Base-by-base conservation (phyloP, 2,113 vertebrate species). In the Pica pica region DNA sequence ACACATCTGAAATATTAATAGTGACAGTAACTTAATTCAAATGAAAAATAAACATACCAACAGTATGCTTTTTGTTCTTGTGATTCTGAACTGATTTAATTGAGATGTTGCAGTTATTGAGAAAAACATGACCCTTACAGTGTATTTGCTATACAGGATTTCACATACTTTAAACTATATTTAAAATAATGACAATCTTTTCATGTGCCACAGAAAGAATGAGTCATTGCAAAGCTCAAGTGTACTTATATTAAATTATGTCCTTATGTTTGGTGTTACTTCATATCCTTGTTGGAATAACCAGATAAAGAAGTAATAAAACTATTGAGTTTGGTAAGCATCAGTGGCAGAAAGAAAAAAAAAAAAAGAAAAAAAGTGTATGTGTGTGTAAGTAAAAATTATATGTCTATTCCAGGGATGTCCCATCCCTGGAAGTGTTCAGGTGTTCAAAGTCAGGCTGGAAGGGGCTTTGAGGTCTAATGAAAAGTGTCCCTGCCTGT, bases 1-100 rank as follows among this genome's bases (percentile, higher is more conserved):
- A 46, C 5, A 14, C 16, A 3, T 57, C 35, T 95, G 63, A 97
- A 97, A 94, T 93, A 93, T 94, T 97, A 53, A 96, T 90, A 92
- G 9, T 0, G 3, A 76, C 28, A 87, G 52, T 70, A 93, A 70
- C 30, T 91, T 93, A 81, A 91, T 77, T 91, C 47, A 95, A 94
- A 96, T 63, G 10, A 87, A 88, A 93, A 69, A 60, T 42, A 92
- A 88, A 81, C 28, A 35, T 33, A 83, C 47, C 70, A 91, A 74
- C 7, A 50, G 3, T 39, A 24, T 37, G 27, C 2, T 83, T 77
- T 53, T 52, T 87, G 85, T 69, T 67, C 53, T 21, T 50, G 11
- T 74, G 70, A 70, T 77, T 52, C 52, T 74, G n/a, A 59, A 35
- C 37, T 41, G 27, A 68, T 90, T 95, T 78, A 92, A 89, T 81